Base-by-base conservation (phyloP, 2,797 vertebrate genomes). In the Labroides dimidiatus region DNA sequence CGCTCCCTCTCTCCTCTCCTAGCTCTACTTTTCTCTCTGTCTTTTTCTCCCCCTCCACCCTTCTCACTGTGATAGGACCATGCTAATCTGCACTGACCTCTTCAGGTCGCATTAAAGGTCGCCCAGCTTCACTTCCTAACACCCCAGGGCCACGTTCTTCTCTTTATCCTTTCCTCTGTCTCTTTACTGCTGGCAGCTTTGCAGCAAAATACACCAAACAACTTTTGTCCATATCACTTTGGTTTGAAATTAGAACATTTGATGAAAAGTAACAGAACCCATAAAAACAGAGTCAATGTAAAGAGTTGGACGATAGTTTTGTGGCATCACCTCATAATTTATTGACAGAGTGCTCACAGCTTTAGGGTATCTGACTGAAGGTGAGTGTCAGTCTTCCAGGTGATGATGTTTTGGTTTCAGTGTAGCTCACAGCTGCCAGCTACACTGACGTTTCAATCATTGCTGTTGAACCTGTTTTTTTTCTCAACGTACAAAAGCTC, bases 91-190 rank as follows among this genome's bases (percentile, higher is more conserved):
- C 89, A 87, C 74, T 91, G 88, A 93, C 92, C 92, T 89, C 92
- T 92, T 92, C 90, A 92, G 93, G 93, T 94, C 93, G 93, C 85
- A 92, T 86, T 93, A 93, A 93, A 93, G 91, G 93, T 93, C 87
- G 69, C 76, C 78, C 84, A 87, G 88, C 89, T 89, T 92, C 90
- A 91, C 91, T 88, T 91, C 80, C 73, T 68, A 33, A 80, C 45
- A 58, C 77, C 84, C 47, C 10, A 39, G 50, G 79, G 76, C 71
- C 66, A 51, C 45, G 23, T 57, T 76, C 75, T 75, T 41, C n/a
- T 81, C 54, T 80, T 71, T 75, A 64, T 83, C 63, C 75, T 64
- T 62, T 69, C 51, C 72, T 77, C 72, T 77, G 69, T 72, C 60
- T 4, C 19, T 49, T 63, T 69, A 61, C 49, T 83, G 55, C 54